Evolutionary conservation across 2,888 invertebrate species (phyloP), one percentile per base, ranked within the genome.

Genomic region (Bellardia bayeri): DNA sequence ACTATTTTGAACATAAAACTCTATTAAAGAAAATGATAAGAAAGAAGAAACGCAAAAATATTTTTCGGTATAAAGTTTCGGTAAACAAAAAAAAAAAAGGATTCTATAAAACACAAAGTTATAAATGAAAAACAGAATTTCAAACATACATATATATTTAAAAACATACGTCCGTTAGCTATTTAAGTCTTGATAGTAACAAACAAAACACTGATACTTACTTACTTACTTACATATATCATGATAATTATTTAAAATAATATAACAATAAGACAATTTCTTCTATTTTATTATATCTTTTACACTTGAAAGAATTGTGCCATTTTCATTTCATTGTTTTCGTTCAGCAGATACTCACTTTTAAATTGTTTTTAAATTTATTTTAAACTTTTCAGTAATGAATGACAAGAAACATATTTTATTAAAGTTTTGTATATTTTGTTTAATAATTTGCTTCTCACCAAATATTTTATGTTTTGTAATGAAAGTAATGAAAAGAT

Each of bases 81-180:
- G 49, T 82, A 85, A 69, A 37, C 40, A 45, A 74, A 85, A 75
- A 45, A 49, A 76, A 56, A 23, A 68, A 66, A 76, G 33, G 56
- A 72, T 78, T 63, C 79, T 76, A 64, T 8, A 16, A 63, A 74
- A 74, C 13, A 33, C 13, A 58, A 82, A 56, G 61, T 83, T 69
- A 63, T 64, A 68, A 58, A 79, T 42, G 30, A 14, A 45, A 74
- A 74, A 71, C 69, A 76, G 42, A 71, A 82, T 78, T 69, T 71
- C 76, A 76, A 74, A 83, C 66, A 82, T 85, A 83, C 61, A 82
- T 61, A 72, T 85, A 49, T 79, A 86, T 68, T 76, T 42, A 83
- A 87, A 89, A 89, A 88, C 89, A 90, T 88, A 90, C 90, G 90
- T 90, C 90, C 90, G 90, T 89, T 90, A 90, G 90, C 85, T 61